These are phyloP conservation scores for Heliconius himera DNA, from an alignment of 1,140 invertebrate species.

Conservation along the genomic window DNA sequence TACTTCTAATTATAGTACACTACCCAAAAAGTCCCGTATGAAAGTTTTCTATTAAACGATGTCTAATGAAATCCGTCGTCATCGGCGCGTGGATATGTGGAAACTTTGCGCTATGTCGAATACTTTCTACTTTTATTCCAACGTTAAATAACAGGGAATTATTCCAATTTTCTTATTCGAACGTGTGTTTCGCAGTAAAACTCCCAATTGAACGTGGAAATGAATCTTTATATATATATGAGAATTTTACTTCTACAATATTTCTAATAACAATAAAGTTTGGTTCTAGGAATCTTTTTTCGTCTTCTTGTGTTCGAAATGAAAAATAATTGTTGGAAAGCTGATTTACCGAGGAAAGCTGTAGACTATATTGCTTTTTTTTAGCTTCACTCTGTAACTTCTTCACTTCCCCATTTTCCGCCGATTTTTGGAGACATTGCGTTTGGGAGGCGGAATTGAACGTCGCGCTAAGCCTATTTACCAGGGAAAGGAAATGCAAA, in stretches of 20 bases:
- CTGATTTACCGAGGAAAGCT: too few species aligned
- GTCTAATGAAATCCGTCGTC: not conserved
- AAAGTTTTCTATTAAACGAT: not conserved
- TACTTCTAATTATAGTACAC: not conserved
- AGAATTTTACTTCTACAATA: not conserved
- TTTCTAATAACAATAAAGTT: too few species aligned
- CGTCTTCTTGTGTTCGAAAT: too few species aligned
- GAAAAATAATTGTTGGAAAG: too few species aligned
- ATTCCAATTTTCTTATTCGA: not conserved
- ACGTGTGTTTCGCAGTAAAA: not conserved
- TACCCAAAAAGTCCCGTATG: not conserved
- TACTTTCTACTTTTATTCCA: not conserved
- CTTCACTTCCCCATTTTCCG: too few species aligned
- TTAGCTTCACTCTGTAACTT: too few species aligned
- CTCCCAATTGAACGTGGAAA: not conserved
- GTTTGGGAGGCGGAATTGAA: too few species aligned
- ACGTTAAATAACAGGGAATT: slow-evolving; percentile 8
- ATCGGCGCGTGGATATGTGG: not conserved
- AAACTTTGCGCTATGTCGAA: not conserved
- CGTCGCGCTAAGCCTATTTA: too few species aligned
- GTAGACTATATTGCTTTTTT: too few species aligned
- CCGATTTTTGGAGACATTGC: too few species aligned
- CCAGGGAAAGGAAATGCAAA: too few species aligned
- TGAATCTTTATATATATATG: not conserved
- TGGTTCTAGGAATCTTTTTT: not conserved